Conservation (phyloP, 2,113 vertebrate genomes). For the Talpa occidentalis region DNA sequence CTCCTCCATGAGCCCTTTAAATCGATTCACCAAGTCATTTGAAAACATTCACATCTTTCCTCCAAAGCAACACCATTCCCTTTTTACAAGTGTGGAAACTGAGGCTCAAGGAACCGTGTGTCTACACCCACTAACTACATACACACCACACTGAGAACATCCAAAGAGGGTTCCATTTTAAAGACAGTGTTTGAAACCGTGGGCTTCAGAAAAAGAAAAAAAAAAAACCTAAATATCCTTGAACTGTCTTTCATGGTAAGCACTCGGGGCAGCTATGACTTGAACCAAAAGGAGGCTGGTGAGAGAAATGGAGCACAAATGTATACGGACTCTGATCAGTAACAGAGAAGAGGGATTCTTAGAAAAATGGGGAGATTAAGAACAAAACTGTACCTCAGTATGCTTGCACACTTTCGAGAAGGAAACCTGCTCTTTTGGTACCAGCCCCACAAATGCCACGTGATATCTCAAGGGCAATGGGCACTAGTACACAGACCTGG, state of each 20-base stretch:
- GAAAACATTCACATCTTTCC: slow-evolving; percentile 46
- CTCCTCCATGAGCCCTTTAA: slow-evolving; percentile 25
- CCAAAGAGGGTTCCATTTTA: slow-evolving; percentile 32
- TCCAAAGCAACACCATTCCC: slow-evolving; percentile 40
- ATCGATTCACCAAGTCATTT: slow-evolving; percentile 45
- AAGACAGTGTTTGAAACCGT: slow-evolving; percentile 44
- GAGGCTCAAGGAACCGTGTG: slow-evolving; percentile 7
- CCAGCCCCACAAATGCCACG: slow-evolving; percentile 49
- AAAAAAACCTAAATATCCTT: background rate
- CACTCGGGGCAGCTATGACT: slow-evolving; percentile 18
- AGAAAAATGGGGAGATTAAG: slow-evolving; percentile 75
- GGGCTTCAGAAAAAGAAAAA: background rate
- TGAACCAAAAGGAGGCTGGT: slow-evolving; percentile 55
- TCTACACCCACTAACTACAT: slow-evolving; percentile 7
- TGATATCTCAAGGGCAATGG: slow-evolving; percentile 43
- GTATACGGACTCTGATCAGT: slow-evolving; percentile 64
- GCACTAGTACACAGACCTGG: background rate
- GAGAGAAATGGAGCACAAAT: slow-evolving; percentile 52
- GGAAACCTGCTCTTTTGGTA: slow-evolving; percentile 68
- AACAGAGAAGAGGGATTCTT: slow-evolving; percentile 73
- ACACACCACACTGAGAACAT: background rate
- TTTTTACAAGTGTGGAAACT: slow-evolving; percentile 52
- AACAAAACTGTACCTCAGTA: slow-evolving; percentile 74
- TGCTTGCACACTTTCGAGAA: slow-evolving; percentile 68
- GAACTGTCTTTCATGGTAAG: slow-evolving; percentile 52